A percentile compares a stretch with the other conserved stretches of the same genome.
Conservation (phyloP, 53 echinoderm and acorn worm genomes). For the Pentamera pediparva region DNA sequence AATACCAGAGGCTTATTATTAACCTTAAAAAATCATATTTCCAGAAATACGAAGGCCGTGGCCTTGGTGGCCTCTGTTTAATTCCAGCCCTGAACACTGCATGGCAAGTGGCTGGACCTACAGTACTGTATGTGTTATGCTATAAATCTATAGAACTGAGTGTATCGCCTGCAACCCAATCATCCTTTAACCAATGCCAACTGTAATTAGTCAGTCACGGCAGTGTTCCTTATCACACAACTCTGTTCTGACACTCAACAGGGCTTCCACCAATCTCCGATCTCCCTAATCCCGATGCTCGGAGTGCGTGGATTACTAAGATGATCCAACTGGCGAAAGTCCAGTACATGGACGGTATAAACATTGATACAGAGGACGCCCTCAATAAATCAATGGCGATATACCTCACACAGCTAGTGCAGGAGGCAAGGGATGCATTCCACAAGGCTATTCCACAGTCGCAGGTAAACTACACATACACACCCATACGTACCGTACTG, state of each 20-base stretch:
- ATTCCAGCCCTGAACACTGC: too few species aligned
- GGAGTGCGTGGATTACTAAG: conserved; percentile 58
- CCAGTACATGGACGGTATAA: conserved; percentile 80
- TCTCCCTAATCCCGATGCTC: conserved; percentile 41
- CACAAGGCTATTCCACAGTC: conserved; percentile 62
- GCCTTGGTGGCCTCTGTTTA: neutral
- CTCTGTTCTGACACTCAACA: neutral
- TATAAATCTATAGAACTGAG: too few species aligned
- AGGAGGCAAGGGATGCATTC: conserved; percentile 58
- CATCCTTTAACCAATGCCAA: too few species aligned
- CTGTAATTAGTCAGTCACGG: too few species aligned
- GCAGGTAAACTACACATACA: conserved; percentile 62
- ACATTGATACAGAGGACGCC: conserved; percentile 82
- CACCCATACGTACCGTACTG: too few species aligned
- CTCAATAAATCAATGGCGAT: conserved; percentile 50
- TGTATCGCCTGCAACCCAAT: too few species aligned
- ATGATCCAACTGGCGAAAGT: conserved; percentile 40
- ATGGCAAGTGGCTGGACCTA: too few species aligned
- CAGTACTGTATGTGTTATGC: too few species aligned
- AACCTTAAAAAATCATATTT: too few species aligned
- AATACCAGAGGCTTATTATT: too few species aligned
- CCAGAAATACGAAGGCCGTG: too few species aligned
- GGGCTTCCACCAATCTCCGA: conserved; percentile 44
- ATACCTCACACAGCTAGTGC: conserved; percentile 60
- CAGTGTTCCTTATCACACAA: neutral